Evolutionary conservation across 2,888 invertebrate species (phyloP).

Genomic region (Oscheius onirici): DNA sequence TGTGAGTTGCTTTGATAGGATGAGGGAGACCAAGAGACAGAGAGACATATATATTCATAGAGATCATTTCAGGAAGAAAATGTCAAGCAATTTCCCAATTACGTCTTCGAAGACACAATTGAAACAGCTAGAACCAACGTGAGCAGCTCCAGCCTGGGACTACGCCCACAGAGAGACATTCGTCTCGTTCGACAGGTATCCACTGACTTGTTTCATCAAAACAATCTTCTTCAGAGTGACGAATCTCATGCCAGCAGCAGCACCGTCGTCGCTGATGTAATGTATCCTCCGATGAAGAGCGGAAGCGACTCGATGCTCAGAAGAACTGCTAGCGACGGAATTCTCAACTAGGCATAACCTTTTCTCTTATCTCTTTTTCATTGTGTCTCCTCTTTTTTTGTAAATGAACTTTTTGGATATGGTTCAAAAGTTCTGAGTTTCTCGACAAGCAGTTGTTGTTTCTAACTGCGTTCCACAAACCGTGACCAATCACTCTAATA

Average conservation of each 20-base stretch:
- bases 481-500: too few relatives aligned
- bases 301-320: background rate
- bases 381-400: background rate
- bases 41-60: background rate
- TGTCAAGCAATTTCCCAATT: conserved; percentile 1
- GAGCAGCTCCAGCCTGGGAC: conserved; percentile 17
- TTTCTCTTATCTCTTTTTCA: background rate
- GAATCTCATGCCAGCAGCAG: conserved; percentile 21
- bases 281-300: background rate
- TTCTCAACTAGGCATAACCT: background rate
- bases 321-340: conserved; percentile 14
- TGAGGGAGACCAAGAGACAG: too few relatives aligned
- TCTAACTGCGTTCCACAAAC: too few relatives aligned
- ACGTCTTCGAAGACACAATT: background rate
- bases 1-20: too few relatives aligned
- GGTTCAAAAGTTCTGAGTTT: background rate
- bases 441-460: too few relatives aligned
- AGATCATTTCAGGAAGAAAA: conserved; percentile 13
- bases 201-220: background rate
- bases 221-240: conserved; percentile 1
- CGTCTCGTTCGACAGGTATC: conserved; percentile 6
- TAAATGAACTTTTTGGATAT: background rate
- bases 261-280: conserved; percentile 2
- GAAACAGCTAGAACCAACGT: background rate
- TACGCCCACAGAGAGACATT: background rate